phyloP scores from a whole-genome alignment of 2,797 vertebrate species.

The Falco naumanni region DNA sequence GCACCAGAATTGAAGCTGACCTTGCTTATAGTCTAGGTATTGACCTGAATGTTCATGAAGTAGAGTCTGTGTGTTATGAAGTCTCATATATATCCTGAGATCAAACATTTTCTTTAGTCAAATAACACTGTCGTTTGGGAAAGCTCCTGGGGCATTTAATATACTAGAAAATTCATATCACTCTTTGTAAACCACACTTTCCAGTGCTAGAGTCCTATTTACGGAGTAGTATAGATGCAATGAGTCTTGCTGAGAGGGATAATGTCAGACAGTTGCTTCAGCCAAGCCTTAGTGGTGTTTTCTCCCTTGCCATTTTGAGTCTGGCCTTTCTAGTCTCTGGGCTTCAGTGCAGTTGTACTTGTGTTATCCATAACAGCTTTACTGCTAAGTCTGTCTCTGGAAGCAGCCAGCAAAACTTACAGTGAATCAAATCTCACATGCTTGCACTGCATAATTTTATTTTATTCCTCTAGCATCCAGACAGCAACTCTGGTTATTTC shows the following conservation, averaged over 20 bases:
- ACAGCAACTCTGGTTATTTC: neutral
- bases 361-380: neutral
- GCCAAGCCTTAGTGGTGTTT: neutral
- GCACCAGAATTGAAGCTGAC: neutral
- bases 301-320: neutral
- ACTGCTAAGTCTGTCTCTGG: neutral
- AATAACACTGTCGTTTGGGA: neutral
- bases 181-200: neutral
- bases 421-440: neutral
- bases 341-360: neutral
- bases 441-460: neutral
- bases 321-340: neutral
- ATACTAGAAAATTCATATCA: neutral
- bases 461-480: neutral
- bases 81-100: neutral
- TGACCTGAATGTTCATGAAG: neutral
- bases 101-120: conserved; percentile 18
- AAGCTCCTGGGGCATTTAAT: neutral
- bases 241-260: neutral
- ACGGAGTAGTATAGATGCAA: neutral
- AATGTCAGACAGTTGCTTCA: neutral
- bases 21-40: neutral
- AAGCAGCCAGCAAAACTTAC: neutral
- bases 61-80: neutral
- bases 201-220: neutral